Evolutionary conservation across 2,888 invertebrate species (phyloP).

Genomic region (Rotaria macrura): DNA sequence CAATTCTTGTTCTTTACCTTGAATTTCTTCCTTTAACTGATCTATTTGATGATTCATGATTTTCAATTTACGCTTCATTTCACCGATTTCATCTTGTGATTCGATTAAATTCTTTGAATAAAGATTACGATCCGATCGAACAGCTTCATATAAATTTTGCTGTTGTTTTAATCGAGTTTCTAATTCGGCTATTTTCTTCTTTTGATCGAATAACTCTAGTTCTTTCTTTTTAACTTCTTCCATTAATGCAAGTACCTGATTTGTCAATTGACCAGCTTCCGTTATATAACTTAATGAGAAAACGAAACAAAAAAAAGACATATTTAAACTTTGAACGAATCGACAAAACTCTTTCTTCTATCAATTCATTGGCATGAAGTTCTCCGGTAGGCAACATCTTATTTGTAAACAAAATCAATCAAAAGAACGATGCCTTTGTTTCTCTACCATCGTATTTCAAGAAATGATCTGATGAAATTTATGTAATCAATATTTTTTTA

Average conservation of each 20-base stretch:
- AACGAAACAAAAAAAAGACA: neutral
- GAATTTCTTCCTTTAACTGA: constrained; percentile 72
- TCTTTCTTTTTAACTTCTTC: constrained; percentile 52
- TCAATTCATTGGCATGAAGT: too few relatives aligned
- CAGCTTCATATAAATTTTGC: constrained; percentile 63
- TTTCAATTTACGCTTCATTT: constrained; percentile 62
- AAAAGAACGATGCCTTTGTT: too few relatives aligned
- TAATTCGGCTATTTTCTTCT: constrained; percentile 61
- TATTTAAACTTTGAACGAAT: neutral
- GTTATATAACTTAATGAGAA: constrained; percentile 44
- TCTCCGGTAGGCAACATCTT: too few relatives aligned
- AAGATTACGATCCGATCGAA: constrained; percentile 66
- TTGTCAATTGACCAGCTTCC: constrained; percentile 57
- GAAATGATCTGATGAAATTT: too few relatives aligned
- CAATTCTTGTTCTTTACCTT: constrained; percentile 63
- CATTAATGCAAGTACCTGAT: constrained; percentile 53
- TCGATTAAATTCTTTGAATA: constrained; percentile 52
- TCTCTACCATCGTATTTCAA: too few relatives aligned
- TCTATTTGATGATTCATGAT: constrained; percentile 65
- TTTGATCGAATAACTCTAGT: constrained; percentile 61
- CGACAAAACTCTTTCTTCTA: neutral
- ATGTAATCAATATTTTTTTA: too few relatives aligned
- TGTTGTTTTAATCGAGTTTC: constrained; percentile 58
- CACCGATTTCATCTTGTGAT: constrained; percentile 49
- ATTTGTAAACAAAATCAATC: too few relatives aligned